Evolutionary conservation across 2,113 vertebrate species (phyloP).

Genomic region (Lichenostomus cassidix): DNA sequence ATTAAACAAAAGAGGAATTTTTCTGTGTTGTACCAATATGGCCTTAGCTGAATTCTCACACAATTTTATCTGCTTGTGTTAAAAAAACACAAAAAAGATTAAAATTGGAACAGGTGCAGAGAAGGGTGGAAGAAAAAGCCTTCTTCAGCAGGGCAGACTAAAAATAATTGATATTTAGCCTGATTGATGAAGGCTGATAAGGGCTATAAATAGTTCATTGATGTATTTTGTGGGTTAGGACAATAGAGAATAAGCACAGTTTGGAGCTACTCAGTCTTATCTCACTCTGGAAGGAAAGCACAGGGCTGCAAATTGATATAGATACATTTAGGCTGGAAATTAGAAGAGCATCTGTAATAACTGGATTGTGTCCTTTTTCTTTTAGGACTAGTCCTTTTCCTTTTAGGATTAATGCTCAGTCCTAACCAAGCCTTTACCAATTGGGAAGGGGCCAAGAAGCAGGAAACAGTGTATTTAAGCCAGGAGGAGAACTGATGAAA

Average conservation of each 20-base stretch:
- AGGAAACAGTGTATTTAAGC: not conserved
- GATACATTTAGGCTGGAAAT: not conserved
- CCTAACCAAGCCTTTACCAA: not conserved
- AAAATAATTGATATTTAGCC: not conserved
- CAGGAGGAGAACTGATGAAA: not conserved
- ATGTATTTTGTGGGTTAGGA: not conserved
- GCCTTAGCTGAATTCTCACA: not conserved
- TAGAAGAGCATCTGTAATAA: not conserved
- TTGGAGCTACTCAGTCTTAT: not conserved
- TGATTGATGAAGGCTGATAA: not conserved
- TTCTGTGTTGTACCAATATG: constrained; percentile 8
- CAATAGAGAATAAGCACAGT: not conserved
- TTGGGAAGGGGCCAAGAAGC: not conserved
- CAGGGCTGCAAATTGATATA: not conserved
- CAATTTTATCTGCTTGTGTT: not conserved
- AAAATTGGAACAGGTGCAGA: not conserved
- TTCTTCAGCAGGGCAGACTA: not conserved
- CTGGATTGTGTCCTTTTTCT: not conserved
- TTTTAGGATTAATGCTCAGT: not conserved
- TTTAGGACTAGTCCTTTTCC: not conserved
- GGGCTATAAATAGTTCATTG: not conserved
- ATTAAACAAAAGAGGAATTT: not conserved
- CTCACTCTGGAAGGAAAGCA: not conserved
- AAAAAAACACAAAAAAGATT: not conserved
- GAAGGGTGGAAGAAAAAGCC: not conserved